phyloP scores from a whole-genome alignment of 2,888 invertebrate genomes.

The Trichopria drosophilae region DNA sequence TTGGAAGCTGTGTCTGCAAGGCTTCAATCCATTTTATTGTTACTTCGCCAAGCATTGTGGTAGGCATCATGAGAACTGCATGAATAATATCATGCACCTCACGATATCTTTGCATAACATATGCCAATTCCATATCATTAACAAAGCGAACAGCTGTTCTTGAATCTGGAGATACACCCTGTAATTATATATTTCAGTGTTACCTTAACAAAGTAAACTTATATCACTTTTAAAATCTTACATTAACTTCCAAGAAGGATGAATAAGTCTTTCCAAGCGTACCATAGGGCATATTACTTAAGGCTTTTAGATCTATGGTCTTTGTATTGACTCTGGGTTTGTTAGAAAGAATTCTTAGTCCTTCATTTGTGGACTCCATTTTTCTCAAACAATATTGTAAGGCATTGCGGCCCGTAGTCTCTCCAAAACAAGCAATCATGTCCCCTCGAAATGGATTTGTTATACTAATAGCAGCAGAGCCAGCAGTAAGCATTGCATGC shows the following conservation, averaged over 20 bases:
- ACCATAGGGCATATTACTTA: conserved; percentile 73
- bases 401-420: conserved; percentile 79
- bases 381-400: conserved; percentile 71
- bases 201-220: neutral
- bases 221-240: conserved; percentile 53
- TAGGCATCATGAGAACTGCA: conserved; percentile 88
- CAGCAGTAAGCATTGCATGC: conserved; percentile 75
- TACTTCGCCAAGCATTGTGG: conserved; percentile 89
- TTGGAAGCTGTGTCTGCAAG: conserved; percentile 90
- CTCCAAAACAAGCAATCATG: conserved; percentile 93
- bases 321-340: conserved; percentile 85
- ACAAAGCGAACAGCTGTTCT: conserved; percentile 89
- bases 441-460: conserved; percentile 82
- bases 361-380: conserved; percentile 80
- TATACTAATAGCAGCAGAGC: conserved; percentile 83
- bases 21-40: conserved; percentile 98
- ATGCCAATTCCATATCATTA: conserved; percentile 85
- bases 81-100: conserved; percentile 97
- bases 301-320: conserved; percentile 74
- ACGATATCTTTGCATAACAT: conserved; percentile 96
- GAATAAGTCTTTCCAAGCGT: conserved; percentile 86
- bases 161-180: conserved; percentile 91
- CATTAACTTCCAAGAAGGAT: conserved; percentile 79
- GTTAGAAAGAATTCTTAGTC: conserved; percentile 72
- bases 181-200: conserved; percentile 25